Base-by-base conservation (phyloP, 1,140 invertebrate genomes). In the Gryon sp. region DNA sequence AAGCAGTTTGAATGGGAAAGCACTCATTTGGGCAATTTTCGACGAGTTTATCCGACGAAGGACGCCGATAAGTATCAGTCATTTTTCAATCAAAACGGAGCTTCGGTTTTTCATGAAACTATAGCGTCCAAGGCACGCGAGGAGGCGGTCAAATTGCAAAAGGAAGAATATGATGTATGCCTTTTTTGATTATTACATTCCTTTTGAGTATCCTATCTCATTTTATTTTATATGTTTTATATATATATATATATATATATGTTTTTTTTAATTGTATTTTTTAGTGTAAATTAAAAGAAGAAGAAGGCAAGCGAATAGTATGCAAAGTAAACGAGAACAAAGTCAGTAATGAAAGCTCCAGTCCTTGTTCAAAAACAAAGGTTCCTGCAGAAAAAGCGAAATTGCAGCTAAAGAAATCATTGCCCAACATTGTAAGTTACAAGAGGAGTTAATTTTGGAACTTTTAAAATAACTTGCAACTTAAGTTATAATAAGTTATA, bases 91-190 rank as follows among this genome's bases (percentile, higher is more conserved):
- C 93, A 94, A 85, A 93, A 91, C 55, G 90, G 91, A 26, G 92
- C 90, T 43, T 93, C 94, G 0, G 88, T 95, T 26, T 95, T 94
- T 82, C 92, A 93, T 55, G 93, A 94, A 76, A 96, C 94, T n/a
- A 92, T 93, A 14, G 90, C 93, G 0, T 95, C 93, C 26, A 92
- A 92, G 76, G 93, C 93, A 0, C 90, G 94, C 46, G 92, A 93
- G 40, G 93, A 94, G 76, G 92, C 92, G 28, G 90, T 90, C 7
- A 90, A 90, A 26, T 76, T 90, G 2, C 90, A 93, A 53, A 87
- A 90, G 4, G 92, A 92, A 52, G 92, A 92, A 78, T 91, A 92
- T 78, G 89, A 91, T 79, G 90, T 92, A 57, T 7, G 62, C 41
- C 34, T 22, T 9, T 11, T 34, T 11, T 12, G 2, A 32, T 32